Base-by-base conservation (phyloP, 2,113 vertebrate genomes). In the Urocolius indicus region DNA sequence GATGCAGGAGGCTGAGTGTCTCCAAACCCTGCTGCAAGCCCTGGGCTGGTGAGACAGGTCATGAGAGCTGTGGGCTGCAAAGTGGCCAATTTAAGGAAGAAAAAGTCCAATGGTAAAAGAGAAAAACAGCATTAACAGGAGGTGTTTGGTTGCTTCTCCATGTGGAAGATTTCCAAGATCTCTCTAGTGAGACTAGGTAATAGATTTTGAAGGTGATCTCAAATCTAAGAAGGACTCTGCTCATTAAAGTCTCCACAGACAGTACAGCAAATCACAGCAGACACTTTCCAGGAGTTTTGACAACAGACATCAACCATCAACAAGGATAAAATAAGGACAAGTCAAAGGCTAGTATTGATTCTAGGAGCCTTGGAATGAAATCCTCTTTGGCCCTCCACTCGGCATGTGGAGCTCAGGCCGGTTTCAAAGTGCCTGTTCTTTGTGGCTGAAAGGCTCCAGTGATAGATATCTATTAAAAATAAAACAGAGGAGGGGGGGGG, bases 191-290 rank as follows among this genome's bases (percentile, higher is more conserved):
- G 72, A 38, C 49, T 23, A 52, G 66, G 29, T 95, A 95, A 97
- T 94, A 76, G 95, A 94, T 96, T 96, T 97, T 96, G 95, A 96
- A 96, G 95, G 92, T 94, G 93, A 96, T 96, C 90, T 89, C 93
- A 89, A 87, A 78, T 78, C 32, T 32, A 75, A 84, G 93, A 93
- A 58, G 2, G 5, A 82, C 62, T 93, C 80, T 78, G 73, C 92
- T 96, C 96, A 95, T 96, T 97, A 97, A 95, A 94, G 71, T 72
- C 93, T 91, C 91, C 77, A 54, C 34, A 92, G 79, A 55, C 34
- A 36, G 49, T 88, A 38, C 26, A 95, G 95, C 90, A 96, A 96
- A 96, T 94, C 93, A 87, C 88, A 94, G 93, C 85, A 88, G 94
- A 90, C 30, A 3, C 88, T 72, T 96, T 96, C 88, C 88, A 94